Conservation (phyloP, 2,888 invertebrate species). For the Poecilobothrus nobilitatus region DNA sequence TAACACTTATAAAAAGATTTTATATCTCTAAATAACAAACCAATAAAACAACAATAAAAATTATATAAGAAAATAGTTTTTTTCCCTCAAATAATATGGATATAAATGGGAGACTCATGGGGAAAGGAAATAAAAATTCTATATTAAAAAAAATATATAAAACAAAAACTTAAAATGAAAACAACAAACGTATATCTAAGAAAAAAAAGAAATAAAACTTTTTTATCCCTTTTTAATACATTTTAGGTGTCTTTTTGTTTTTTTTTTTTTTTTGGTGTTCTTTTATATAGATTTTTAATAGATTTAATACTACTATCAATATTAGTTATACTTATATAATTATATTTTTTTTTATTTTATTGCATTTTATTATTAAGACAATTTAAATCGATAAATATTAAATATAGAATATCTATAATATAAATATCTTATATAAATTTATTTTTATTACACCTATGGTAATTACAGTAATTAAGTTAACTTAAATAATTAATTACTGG, state of each 20-base stretch:
- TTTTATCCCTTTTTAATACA: background rate
- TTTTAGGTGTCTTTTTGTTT: background rate
- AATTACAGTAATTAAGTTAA: no score
- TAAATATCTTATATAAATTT: no score
- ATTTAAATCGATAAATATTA: background rate
- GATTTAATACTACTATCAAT: no score
- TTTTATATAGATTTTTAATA: no score
- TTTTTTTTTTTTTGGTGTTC: no score
- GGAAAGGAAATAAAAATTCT: background rate
- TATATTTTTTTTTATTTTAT: background rate
- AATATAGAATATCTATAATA: no score
- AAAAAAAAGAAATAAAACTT: background rate
- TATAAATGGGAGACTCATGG: background rate
- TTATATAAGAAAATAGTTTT: background rate
- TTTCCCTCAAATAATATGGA: background rate
- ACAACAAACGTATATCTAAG: no score
- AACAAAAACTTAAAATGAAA: background rate
- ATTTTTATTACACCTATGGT: no score
- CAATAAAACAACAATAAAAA: no score
- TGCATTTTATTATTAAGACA: background rate
- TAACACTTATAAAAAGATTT: background rate
- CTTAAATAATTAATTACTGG: no score
- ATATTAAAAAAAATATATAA: background rate
- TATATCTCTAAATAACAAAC: background rate
- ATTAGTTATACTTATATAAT: background rate